Conservation (phyloP, 2,888 invertebrate species). For the Rhagonycha lutea region DNA sequence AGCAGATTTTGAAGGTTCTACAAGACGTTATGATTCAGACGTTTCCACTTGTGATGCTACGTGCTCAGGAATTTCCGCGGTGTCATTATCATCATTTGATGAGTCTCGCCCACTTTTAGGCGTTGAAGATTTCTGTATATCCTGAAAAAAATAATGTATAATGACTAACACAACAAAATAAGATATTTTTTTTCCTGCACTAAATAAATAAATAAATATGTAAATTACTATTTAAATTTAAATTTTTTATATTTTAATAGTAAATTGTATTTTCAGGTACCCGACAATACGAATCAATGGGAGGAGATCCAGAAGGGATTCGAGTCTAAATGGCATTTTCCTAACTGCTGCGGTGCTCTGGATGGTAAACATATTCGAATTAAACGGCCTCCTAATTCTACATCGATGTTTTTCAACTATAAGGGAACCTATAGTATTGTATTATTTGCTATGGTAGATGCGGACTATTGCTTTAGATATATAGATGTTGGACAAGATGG, state of each 20-base stretch:
- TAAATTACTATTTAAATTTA: background rate
- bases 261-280: background rate
- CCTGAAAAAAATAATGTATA: background rate
- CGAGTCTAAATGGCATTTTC: constrained; percentile 33
- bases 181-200: too few species aligned
- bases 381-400: constrained; percentile 31
- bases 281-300: constrained; percentile 23
- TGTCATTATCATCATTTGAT: background rate
- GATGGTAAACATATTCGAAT: constrained; percentile 39
- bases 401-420: constrained; percentile 37
- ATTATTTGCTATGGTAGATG: too few species aligned
- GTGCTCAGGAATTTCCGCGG: background rate
- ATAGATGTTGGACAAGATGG: too few species aligned
- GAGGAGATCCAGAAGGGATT: constrained; percentile 28
- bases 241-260: background rate
- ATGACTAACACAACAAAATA: too few species aligned
- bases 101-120: background rate
- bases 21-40: background rate
- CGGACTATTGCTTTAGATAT: too few species aligned
- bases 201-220: too few species aligned
- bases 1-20: background rate
- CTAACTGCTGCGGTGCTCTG: constrained; percentile 24
- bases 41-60: background rate
- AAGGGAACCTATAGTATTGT: constrained; percentile 17
- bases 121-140: background rate